phyloP scores from a whole-genome alignment of 1,140 invertebrate genomes.

The Lepidurus packardi region DNA sequence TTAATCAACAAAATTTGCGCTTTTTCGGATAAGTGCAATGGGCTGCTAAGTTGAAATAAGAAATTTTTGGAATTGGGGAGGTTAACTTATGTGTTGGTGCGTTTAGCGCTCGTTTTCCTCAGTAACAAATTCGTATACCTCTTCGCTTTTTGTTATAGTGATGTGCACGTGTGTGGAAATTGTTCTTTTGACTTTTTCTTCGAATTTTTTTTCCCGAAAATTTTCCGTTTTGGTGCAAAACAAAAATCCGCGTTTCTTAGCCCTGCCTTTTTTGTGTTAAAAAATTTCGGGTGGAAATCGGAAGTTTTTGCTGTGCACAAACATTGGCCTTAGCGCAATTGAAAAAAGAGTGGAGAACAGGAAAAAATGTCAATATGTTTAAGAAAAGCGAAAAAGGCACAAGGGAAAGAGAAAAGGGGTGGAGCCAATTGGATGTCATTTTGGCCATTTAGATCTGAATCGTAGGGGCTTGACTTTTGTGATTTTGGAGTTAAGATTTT shows the following conservation, averaged over 20 bases:
- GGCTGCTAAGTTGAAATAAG: neutral
- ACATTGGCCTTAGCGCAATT: neutral
- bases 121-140: conserved; percentile 49
- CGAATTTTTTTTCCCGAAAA: neutral
- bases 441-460: neutral
- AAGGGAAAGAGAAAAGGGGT: neutral
- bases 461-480: neutral
- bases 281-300: too few species aligned
- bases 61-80: neutral
- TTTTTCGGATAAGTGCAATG: neutral
- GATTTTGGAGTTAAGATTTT: neutral
- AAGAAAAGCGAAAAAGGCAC: neutral
- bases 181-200: neutral
- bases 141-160: conserved; percentile 51
- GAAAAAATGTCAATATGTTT: neutral
- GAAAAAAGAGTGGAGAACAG: neutral
- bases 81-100: neutral
- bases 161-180: conserved; percentile 48
- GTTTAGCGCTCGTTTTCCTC: neutral
- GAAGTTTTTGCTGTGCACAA: too few species aligned
- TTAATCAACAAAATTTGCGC: neutral
- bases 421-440: neutral
- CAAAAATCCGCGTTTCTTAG: too few species aligned
- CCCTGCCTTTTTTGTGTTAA: too few species aligned
- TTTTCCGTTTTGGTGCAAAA: too few species aligned